Percentiles rank a stretch among this genome's conserved stretches.
Conservation (phyloP, 2,797 vertebrate genomes). For the Cuculus canorus region DNA sequence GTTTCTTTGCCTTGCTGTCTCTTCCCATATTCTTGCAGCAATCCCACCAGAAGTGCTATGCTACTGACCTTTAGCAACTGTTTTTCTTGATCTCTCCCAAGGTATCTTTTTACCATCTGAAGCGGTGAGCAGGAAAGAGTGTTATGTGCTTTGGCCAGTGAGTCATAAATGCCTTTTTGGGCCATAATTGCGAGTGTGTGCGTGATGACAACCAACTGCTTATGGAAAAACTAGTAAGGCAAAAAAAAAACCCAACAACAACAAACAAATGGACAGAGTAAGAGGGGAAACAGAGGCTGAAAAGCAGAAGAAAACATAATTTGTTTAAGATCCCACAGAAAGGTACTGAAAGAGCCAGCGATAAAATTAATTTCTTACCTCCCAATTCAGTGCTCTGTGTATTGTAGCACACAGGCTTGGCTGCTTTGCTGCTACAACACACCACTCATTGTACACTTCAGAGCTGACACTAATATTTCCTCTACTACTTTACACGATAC, state of each 20-base stretch:
- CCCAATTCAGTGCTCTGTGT: neutral
- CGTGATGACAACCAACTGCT: neutral
- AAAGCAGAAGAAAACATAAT: neutral
- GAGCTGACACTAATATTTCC: conserved; percentile 22
- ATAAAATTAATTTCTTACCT: neutral
- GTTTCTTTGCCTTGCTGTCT: neutral
- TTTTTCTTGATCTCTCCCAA: neutral
- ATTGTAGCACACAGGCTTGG: neutral
- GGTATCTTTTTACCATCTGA: neutral
- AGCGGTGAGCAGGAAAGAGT: neutral
- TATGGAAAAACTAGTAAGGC: neutral
- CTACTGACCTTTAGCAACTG: neutral
- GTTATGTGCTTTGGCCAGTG: neutral
- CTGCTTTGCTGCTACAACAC: neutral
- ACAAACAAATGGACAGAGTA: neutral
- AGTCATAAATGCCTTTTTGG: neutral
- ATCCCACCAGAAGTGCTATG: neutral
- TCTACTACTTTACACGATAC: neutral
- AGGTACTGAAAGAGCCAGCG: neutral
- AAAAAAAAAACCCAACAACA: neutral
- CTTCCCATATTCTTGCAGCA: neutral
- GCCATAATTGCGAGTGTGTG: neutral
- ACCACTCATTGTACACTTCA: neutral
- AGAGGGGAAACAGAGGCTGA: neutral
- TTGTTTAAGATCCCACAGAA: neutral